These are phyloP conservation scores for Camponotus vicinus DNA, from an alignment of 1,140 invertebrate species.

Conservation along the genomic window DNA sequence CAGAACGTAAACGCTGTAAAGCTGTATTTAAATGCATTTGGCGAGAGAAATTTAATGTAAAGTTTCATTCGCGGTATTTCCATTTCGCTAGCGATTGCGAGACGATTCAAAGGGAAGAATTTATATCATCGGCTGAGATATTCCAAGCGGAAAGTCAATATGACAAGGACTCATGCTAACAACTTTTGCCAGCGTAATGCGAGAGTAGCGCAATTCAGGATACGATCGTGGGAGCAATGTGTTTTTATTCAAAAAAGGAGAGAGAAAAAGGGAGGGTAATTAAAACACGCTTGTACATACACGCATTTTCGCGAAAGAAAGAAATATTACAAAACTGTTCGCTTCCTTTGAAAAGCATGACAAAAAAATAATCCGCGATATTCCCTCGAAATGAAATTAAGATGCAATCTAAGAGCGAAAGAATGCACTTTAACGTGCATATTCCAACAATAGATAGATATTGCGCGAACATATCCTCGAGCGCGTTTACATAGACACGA, in stretches of 20 bases:
- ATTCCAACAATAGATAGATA: slow-evolving; percentile 34
- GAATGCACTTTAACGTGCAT: background rate
- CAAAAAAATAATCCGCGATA: background rate
- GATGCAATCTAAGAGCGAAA: background rate
- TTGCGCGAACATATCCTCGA: slow-evolving; percentile 4
- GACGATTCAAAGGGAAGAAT: slow-evolving; percentile 26
- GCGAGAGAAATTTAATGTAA: slow-evolving; percentile 4
- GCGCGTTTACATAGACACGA: slow-evolving; percentile 1
- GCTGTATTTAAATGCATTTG: background rate
- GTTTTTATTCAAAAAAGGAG: background rate
- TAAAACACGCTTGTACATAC: too few species aligned
- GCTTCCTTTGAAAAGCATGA: background rate
- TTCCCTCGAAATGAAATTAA: background rate
- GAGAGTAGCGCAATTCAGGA: background rate
- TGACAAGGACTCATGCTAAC: background rate
- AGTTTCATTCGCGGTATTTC: slow-evolving; percentile 24
- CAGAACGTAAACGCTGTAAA: background rate
- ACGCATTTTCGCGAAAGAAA: background rate
- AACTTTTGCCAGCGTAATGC: background rate
- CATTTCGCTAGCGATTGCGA: background rate
- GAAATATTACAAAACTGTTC: background rate
- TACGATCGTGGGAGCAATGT: background rate
- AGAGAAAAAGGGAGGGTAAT: too few species aligned
- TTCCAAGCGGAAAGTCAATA: slow-evolving; percentile 19
- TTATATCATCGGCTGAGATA: slow-evolving; percentile 15